Percentiles rank a stretch among this genome's conserved stretches.
These are phyloP conservation scores for Orchesella flavescens DNA, from an alignment of 2,888 invertebrate genomes.

Conservation along the genomic window DNA sequence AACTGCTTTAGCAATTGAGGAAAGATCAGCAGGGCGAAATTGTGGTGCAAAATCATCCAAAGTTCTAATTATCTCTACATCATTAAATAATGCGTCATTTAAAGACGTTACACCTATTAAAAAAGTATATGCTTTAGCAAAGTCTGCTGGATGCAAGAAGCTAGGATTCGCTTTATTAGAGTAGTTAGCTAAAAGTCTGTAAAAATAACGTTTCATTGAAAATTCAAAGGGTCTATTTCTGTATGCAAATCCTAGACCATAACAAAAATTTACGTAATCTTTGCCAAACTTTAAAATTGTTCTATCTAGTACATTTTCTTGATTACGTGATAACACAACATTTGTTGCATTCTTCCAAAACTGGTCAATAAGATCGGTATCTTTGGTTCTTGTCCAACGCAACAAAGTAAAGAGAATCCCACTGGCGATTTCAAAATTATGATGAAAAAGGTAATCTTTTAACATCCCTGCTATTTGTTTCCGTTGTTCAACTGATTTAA, in stretches of 20 bases:
- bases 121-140: constrained; percentile 52
- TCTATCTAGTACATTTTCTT: constrained; percentile 18
- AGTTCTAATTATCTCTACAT: constrained; percentile 32
- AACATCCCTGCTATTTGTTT: constrained; percentile 46
- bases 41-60: constrained; percentile 60
- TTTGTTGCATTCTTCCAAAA: constrained; percentile 63
- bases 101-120: constrained; percentile 54
- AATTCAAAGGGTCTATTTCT: constrained; percentile 55
- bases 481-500: constrained; percentile 52
- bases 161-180: constrained; percentile 20
- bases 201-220: constrained; percentile 42
- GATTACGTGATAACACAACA: constrained; percentile 14
- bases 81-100: constrained; percentile 58
- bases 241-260: constrained; percentile 41
- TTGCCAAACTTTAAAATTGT: constrained; percentile 52
- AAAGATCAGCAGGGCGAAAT: constrained; percentile 50
- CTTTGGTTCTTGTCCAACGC: constrained; percentile 45
- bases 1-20: constrained; percentile 44
- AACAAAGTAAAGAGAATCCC: constrained; percentile 54
- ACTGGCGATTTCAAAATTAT: constrained; percentile 46
- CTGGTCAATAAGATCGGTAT: constrained; percentile 47
- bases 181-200: constrained; percentile 58
- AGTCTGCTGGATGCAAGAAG: constrained; percentile 48
- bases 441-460: constrained; percentile 47
- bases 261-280: constrained; percentile 64